These are phyloP conservation scores for Agriopis leucophaearia DNA, from an alignment of 2,888 invertebrate genomes.

Conservation along the genomic window DNA sequence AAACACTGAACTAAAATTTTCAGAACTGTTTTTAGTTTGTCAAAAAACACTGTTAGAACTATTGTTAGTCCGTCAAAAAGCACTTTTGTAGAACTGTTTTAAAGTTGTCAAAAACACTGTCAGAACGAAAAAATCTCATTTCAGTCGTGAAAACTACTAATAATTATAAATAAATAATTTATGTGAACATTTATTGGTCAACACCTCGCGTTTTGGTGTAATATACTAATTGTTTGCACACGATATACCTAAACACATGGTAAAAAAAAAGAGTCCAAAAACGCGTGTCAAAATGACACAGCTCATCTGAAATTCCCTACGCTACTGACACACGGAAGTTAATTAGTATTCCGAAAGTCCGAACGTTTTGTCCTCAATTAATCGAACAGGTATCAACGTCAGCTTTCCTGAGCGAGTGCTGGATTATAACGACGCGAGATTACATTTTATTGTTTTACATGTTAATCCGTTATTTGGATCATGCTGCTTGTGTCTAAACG, in stretches of 20 bases:
- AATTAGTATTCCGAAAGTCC: constrained; percentile 55
- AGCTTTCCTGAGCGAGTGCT: constrained; percentile 49
- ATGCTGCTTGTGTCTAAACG: background rate
- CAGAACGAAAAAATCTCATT: no score
- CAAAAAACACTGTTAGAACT: no score
- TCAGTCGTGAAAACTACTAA: no score
- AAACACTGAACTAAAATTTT: background rate
- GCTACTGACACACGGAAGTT: constrained; percentile 35
- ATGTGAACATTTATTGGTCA: no score
- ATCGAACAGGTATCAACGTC: constrained; percentile 52
- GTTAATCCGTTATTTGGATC: constrained; percentile 16
- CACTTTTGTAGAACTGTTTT: no score
- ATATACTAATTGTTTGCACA: no score
- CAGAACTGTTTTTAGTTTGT: background rate
- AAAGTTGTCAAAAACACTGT: no score
- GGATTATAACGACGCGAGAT: constrained; percentile 38
- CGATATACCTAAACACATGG: no score
- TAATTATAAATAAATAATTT: no score
- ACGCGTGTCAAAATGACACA: background rate
- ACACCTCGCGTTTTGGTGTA: no score
- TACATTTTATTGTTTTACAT: constrained; percentile 30
- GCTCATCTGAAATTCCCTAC: background rate
- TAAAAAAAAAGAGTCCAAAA: no score
- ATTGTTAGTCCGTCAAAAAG: no score
- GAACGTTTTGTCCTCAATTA: constrained; percentile 53